Conservation (phyloP, 2,888 invertebrate genomes). For the Laspeyria flexula region DNA sequence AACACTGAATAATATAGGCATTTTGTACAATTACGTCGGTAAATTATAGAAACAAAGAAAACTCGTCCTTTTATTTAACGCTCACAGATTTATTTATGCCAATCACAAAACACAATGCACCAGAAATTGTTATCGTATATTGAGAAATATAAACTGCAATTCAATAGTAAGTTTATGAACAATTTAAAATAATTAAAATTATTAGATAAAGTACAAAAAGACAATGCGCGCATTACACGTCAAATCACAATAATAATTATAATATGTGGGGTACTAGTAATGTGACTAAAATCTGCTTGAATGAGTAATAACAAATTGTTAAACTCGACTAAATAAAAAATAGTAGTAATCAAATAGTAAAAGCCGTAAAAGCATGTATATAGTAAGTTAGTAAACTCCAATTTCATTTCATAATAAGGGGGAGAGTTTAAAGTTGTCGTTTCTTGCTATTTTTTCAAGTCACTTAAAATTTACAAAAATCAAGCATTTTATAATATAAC, state of each 20-base stretch:
- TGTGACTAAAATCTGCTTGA: too few species aligned
- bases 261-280: too few species aligned
- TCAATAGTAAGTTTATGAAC: background rate
- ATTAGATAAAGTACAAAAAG: constrained; percentile 20
- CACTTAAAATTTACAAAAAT: too few species aligned
- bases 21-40: constrained; percentile 67
- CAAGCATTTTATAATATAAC: too few species aligned
- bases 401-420: too few species aligned
- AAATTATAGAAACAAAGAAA: constrained; percentile 36
- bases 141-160: background rate
- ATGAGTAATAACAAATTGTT: too few species aligned
- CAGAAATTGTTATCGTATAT: background rate
- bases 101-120: constrained; percentile 6
- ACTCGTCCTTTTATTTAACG: constrained; percentile 17
- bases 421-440: too few species aligned
- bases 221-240: constrained; percentile 35
- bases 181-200: background rate
- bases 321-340: too few species aligned
- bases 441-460: too few species aligned
- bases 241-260: constrained; percentile 11
- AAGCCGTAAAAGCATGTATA: too few species aligned
- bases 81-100: constrained; percentile 14
- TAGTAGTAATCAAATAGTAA: too few species aligned
- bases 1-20: constrained; percentile 97
- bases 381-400: too few species aligned